Base-by-base conservation (phyloP, 2,797 vertebrate genomes). In the Pygocentrus nattereri region DNA sequence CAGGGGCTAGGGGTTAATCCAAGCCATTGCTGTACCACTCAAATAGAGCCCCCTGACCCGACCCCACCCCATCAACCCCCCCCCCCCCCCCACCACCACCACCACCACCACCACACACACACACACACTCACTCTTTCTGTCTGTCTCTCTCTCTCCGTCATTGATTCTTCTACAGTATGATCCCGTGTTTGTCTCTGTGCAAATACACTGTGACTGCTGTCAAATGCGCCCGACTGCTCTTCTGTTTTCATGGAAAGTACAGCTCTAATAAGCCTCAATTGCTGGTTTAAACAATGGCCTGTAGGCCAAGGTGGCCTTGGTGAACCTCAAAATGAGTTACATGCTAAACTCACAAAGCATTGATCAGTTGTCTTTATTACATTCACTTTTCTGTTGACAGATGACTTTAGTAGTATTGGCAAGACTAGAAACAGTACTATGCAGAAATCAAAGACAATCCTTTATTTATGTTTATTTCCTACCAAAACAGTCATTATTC, bases 1-100 rank as follows among this genome's bases (percentile, higher is more conserved):
- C 74, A 70, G 21, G 56, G 27, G 16, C 15, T 69, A 50, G 21
- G 44, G 79, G 64, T 75, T 81, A 58, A 74, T 67, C 27, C 58
- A 38, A 67, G n/a, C 49, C 31, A n/a, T 23, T 74, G 47, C 50
- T 23, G n/a, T 73, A 27, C 41, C 64, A 70, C 56, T 70, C 15
- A 65, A 65, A 41, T 27, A 69, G 13, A 19, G 27, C 59, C 19
- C 23, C n/a, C n/a, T n/a, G n/a, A n/a, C n/a, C n/a, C n/a, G n/a
- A n/a, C 18, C n/a, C 15, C 4, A 15, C 7, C 50, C 58, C 47
- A 19, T 56, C 25, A 54, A 11, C 54, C 67, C 54, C 12, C 64
- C 25, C 50, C 8, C 64, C 34, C 30, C 7, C n/a, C 19, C 27
- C 10, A 41, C 30, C n/a, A n/a, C n/a, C n/a, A n/a, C n/a, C n/a